Evolutionary conservation across 1,140 invertebrate genomes (phyloP), one percentile per base, ranked within the genome.

Genomic region (Drosophila ohnishii): DNA sequence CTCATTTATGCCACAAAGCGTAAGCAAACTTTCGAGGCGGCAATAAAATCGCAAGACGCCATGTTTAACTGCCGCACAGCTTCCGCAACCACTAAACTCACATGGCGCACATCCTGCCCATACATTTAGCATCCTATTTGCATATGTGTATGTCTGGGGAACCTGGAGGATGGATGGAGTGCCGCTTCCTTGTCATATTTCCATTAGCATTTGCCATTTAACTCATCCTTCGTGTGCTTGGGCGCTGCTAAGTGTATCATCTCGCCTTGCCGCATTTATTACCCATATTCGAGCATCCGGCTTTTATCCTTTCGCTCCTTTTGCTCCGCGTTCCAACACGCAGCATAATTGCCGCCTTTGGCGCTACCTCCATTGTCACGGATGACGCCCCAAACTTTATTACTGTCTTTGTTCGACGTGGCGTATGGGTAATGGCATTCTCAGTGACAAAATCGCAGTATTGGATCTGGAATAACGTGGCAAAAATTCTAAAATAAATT

Each of bases 131-230:
- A 50, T 81, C 62, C 58, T 81, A 85, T 84, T 84, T 84, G 60
- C 81, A 84, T 84, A 83, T 66, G 37, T 66, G 22, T 66, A 47
- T 64, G 22, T 13, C 32, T 53, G 44, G 6, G 44, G 45, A n/a
- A 14, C 60, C 59, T 45, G 42, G 39, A 56, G 66, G 34, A 57
- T 39, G 60, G 58, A 61, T 70, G 65, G 51, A 70, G 51, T 45
- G 56, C 66, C 59, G 60, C 64, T 75, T 65, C 74, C 72, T 57
- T 79, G 82, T 86, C 82, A 82, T 82, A 83, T 87, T 88, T 87
- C 84, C 83, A 87, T 87, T 87, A 87, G 84, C 84, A 83, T 83
- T 78, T 78, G 81, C 81, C 81, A 70, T 77, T 85, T 80, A 85
- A 77, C 81, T 84, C 81, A 85, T 85, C 81, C 79, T 47, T 53